Conservation (phyloP, 2,113 vertebrate genomes). For the Glaucidium brasilianum region DNA sequence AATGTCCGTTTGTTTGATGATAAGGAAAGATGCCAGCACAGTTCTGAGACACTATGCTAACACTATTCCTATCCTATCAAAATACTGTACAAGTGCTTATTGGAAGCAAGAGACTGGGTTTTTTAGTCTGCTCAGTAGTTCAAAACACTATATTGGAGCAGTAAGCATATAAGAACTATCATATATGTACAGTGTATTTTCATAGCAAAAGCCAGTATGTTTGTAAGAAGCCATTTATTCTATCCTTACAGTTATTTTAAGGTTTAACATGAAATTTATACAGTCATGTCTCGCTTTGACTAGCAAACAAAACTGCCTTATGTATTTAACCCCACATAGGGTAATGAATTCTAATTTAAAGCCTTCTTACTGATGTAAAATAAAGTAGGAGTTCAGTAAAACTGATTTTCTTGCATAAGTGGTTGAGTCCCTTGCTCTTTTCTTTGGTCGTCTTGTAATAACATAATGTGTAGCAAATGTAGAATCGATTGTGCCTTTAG, state of each 20-base stretch:
- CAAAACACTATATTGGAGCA: slow-evolving; percentile 11
- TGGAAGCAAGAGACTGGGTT: slow-evolving; percentile 20
- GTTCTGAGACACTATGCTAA: neutral
- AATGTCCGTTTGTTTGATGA: slow-evolving; percentile 14
- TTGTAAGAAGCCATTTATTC: slow-evolving; percentile 7
- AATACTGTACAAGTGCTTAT: neutral
- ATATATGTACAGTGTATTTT: slow-evolving; percentile 1
- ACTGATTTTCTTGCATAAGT: neutral
- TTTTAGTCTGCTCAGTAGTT: slow-evolving; percentile 24
- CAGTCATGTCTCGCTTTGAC: neutral
- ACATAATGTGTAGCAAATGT: neutral
- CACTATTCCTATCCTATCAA: slow-evolving; percentile 9
- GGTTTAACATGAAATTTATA: neutral
- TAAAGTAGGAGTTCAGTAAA: neutral
- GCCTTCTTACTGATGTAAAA: neutral
- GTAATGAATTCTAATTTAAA: neutral
- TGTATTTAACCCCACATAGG: neutral
- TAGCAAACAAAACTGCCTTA: neutral
- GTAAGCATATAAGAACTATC: neutral
- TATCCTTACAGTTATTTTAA: neutral
- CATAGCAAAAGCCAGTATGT: neutral
- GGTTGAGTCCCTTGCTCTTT: neutral
- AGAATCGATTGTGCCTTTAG: neutral
- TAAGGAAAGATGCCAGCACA: slow-evolving; percentile 21
- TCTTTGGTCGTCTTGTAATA: neutral